Conservation (phyloP, 2,888 invertebrate species). For the Suillia variegata region DNA sequence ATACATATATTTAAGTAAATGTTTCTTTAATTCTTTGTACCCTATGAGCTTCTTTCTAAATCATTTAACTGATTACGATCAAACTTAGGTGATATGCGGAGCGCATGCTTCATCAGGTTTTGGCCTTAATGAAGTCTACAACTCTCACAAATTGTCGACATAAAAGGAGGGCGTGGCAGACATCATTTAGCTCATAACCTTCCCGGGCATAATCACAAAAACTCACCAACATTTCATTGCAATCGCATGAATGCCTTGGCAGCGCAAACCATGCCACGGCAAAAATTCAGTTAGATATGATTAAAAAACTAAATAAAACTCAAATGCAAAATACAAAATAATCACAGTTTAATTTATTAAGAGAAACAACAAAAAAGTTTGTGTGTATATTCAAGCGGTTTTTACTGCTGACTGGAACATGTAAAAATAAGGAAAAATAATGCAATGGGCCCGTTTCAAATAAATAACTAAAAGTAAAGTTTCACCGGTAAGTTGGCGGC, state of each 20-base stretch:
- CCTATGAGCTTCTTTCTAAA: background rate
- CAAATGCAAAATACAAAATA: background rate
- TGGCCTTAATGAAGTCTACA: background rate
- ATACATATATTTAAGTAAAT: background rate
- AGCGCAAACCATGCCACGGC: background rate
- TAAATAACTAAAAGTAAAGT: too few species aligned
- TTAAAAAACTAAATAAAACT: background rate
- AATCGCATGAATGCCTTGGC: too few species aligned
- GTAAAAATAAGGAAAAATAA: too few species aligned
- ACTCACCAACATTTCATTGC: too few species aligned
- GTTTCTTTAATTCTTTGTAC: background rate
- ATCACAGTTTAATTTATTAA: background rate
- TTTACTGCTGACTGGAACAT: background rate
- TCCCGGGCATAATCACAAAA: too few species aligned
- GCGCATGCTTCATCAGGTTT: background rate
- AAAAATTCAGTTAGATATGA: background rate
- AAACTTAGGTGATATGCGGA: too few species aligned
- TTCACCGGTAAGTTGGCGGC: too few species aligned
- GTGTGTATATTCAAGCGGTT: background rate
- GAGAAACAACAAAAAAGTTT: background rate
- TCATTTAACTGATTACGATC: too few species aligned
- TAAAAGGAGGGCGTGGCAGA: too few species aligned
- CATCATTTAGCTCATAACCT: too few species aligned
- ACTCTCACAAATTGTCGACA: background rate
- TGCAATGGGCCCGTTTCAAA: too few species aligned